Conservation (phyloP, 2,888 invertebrate genomes). For the Dasysyrphus tricinctus region DNA sequence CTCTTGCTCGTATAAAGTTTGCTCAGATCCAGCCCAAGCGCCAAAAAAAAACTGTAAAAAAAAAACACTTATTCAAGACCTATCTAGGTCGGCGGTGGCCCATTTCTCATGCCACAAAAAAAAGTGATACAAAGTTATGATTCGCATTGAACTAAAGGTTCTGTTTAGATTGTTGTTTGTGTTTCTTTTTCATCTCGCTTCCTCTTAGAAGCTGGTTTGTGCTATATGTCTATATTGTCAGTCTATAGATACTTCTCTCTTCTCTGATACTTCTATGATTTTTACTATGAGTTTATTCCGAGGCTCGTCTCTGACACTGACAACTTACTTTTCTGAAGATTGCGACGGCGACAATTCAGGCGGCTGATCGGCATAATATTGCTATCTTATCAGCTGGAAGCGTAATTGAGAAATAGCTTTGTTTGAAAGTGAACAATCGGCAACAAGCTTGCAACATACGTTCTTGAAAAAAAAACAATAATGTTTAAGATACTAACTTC, state of each 20-base stretch:
- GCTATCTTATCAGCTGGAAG: conserved; percentile 61
- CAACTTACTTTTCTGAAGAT: conserved; percentile 53
- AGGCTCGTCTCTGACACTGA: conserved; percentile 47
- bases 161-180: conserved; percentile 45
- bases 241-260: neutral
- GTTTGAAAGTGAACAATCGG: conserved; percentile 43
- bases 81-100: conserved; percentile 70
- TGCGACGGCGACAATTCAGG: conserved; percentile 3
- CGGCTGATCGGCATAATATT: conserved; percentile 44
- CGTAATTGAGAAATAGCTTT: conserved; percentile 62
- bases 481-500: neutral
- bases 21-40: conserved; percentile 30
- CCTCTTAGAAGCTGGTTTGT: conserved; percentile 27
- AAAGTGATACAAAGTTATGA: conserved; percentile 58
- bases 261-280: conserved; percentile 47
- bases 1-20: conserved; percentile 56
- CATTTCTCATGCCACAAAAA: conserved; percentile 66
- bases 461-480: neutral
- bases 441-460: conserved; percentile 19
- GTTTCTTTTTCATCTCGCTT: conserved; percentile 42
- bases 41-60: neutral
- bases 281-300: conserved; percentile 35
- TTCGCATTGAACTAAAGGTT: conserved; percentile 71
- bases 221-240: conserved; percentile 35
- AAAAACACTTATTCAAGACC: conserved; percentile 24